phyloP scores from a whole-genome alignment of 1,140 invertebrate species.

The Aporrectodea caliginosa region DNA sequence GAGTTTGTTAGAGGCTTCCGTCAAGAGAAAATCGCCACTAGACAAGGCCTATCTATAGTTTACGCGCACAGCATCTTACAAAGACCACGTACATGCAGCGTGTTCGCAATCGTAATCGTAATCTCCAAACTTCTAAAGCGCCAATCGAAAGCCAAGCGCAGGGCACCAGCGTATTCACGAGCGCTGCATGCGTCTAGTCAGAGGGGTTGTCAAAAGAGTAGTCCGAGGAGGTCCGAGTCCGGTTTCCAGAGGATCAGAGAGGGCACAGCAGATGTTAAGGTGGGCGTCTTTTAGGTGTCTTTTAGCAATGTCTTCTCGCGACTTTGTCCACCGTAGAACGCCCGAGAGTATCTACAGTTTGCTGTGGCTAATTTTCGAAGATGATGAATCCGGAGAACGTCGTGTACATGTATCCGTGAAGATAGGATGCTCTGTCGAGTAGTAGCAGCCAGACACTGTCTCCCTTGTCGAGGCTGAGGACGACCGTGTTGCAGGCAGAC shows the following conservation, averaged over 20 bases:
- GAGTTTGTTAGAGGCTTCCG: too few species aligned
- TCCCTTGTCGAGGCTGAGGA: slow-evolving; percentile 44
- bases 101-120: too few species aligned
- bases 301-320: background rate
- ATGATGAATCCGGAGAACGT: slow-evolving; percentile 24
- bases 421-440: slow-evolving; percentile 12
- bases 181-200: background rate
- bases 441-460: slow-evolving; percentile 38
- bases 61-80: too few species aligned
- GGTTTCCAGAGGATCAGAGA: too few species aligned
- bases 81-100: too few species aligned
- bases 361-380: slow-evolving; percentile 10
- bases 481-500: slow-evolving; percentile 48
- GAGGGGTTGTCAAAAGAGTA: background rate
- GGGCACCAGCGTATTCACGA: background rate
- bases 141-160: background rate
- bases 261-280: background rate
- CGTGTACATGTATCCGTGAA: slow-evolving; percentile 26
- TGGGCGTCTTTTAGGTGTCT: background rate
- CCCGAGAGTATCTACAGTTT: too few species aligned
- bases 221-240: background rate
- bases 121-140: background rate
- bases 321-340: background rate
- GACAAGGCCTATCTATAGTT: too few species aligned
- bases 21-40: too few species aligned